Conservation (phyloP, 2,888 invertebrate genomes). For the Scaeva pyrastri region DNA sequence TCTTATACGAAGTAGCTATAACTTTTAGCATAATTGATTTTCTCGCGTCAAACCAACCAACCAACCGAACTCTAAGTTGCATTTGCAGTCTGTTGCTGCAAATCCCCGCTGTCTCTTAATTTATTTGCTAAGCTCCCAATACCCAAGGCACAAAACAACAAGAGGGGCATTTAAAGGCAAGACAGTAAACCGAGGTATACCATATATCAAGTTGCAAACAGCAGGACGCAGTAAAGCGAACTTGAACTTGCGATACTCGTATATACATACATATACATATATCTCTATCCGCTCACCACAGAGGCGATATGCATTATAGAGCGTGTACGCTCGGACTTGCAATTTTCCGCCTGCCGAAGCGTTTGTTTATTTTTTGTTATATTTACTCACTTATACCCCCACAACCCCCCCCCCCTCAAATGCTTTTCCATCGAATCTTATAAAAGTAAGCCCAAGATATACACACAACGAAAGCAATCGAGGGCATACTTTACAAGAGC, state of each 20-base stretch:
- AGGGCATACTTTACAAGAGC: constrained; percentile 61
- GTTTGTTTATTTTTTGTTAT: constrained; percentile 44
- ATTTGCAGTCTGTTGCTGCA: constrained; percentile 52
- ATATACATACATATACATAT: background rate
- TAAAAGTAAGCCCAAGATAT: background rate
- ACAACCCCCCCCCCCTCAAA: background rate
- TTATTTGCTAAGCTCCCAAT: too few relatives aligned
- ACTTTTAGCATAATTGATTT: constrained; percentile 47
- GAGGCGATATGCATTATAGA: background rate
- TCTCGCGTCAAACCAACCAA: background rate
- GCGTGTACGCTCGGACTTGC: constrained; percentile 36
- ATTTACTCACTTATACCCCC: background rate
- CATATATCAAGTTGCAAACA: constrained; percentile 56
- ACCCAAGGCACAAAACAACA: background rate
- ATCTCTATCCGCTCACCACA: too few relatives aligned
- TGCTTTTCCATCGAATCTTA: too few relatives aligned
- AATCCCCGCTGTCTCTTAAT: background rate
- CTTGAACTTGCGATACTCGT: constrained; percentile 61
- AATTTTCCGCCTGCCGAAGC: constrained; percentile 52
- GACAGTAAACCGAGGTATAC: background rate
- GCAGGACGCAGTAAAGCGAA: constrained; percentile 41
- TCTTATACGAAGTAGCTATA: too few relatives aligned
- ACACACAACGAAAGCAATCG: constrained; percentile 34
- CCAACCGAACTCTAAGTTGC: too few relatives aligned
- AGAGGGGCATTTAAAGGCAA: background rate